These are phyloP conservation scores for Emys orbicularis DNA, from an alignment of 2,797 vertebrate genomes.

Conservation along the genomic window DNA sequence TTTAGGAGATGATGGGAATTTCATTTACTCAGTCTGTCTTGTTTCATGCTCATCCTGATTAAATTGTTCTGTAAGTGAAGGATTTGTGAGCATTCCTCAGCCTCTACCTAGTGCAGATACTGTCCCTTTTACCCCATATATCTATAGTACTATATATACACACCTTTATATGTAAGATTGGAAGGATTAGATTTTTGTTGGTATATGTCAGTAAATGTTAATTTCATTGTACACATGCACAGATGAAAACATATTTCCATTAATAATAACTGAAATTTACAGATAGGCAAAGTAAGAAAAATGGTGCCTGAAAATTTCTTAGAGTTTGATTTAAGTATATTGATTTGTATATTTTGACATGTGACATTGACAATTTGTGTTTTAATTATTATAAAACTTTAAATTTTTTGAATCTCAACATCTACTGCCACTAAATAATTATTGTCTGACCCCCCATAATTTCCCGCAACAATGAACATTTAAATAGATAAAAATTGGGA, in stretches of 20 bases:
- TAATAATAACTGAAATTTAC: background rate
- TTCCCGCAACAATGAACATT: no score
- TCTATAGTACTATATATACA: background rate
- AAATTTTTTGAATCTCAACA: no score
- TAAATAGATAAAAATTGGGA: no score
- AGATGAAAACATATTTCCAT: background rate
- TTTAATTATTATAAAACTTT: no score
- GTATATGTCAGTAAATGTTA: background rate
- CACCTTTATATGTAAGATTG: no score
- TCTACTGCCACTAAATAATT: no score
- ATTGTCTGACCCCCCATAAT: no score
- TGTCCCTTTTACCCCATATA: rapidly evolving
- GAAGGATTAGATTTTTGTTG: no score
- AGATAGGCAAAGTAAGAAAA: background rate
- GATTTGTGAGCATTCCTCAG: background rate
- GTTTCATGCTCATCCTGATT: background rate
- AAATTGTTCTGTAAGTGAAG: background rate
- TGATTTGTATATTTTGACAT: no score
- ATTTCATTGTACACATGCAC: background rate
- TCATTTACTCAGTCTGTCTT: background rate
- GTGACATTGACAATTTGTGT: no score
- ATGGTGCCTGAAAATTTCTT: background rate
- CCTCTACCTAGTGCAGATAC: rapidly evolving
- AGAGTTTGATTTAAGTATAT: background rate
- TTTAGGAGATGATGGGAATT: background rate